These are phyloP conservation scores for Actinia equina DNA, from an alignment of 64 coral and sea anemone genomes.

Conservation along the genomic window DNA sequence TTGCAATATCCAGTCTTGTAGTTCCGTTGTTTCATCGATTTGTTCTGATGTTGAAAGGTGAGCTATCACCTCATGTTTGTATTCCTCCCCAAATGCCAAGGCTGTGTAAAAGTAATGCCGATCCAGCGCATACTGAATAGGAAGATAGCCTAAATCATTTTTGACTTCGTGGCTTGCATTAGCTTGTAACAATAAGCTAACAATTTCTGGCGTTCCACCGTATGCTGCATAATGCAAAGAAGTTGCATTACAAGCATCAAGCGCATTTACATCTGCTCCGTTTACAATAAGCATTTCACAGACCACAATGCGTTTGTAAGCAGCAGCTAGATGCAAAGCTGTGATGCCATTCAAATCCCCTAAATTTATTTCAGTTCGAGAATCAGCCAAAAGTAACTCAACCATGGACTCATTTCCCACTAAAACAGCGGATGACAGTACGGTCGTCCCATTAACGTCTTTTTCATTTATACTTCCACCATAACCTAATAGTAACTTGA, in stretches of 20 bases:
- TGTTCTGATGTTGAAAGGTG: neutral
- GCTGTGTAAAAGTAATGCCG: constrained; percentile 45
- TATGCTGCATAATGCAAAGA: constrained; percentile 36
- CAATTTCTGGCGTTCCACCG: constrained; percentile 47
- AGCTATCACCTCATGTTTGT: neutral
- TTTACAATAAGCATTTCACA: constrained; percentile 24
- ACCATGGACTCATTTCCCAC: constrained; percentile 23
- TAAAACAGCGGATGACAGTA: constrained; percentile 5
- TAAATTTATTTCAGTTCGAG: neutral
- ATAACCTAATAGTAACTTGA: neutral
- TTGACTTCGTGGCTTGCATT: neutral
- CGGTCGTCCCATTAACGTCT: constrained; percentile 26
- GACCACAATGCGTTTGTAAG: neutral
- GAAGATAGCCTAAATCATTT: neutral
- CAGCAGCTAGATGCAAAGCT: constrained; percentile 33
- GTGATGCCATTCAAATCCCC: constrained; percentile 24
- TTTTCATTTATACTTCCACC: neutral
- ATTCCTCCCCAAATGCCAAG: constrained; percentile 27
- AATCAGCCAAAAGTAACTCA: constrained; percentile 13
- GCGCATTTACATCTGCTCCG: constrained; percentile 26
- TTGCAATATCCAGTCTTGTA: constrained; percentile 15
- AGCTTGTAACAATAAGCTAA: constrained; percentile 17
- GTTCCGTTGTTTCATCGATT: neutral
- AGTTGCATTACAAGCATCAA: constrained; percentile 1
- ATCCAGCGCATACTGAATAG: constrained; percentile 23